Conservation (phyloP, 2,113 vertebrate genomes). For the Cyprinus carpio region DNA sequence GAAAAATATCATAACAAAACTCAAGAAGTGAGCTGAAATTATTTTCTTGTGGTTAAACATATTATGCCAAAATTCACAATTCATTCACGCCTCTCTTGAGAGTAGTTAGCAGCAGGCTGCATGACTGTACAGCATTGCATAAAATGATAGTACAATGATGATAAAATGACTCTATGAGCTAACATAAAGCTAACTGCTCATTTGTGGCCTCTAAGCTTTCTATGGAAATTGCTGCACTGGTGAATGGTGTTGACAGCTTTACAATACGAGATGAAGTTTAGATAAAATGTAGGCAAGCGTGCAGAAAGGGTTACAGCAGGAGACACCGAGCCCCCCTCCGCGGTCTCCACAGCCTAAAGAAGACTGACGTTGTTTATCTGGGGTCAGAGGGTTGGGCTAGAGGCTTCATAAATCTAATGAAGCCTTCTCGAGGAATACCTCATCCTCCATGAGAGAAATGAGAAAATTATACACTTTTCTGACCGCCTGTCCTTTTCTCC, state of each 20-base stretch:
- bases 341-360: slow-evolving; percentile 50
- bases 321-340: slow-evolving; percentile 41
- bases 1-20: too few relatives aligned
- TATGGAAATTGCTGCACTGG: neutral
- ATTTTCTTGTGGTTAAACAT: slow-evolving; percentile 4
- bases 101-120: slow-evolving; percentile 7
- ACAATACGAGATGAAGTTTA: neutral
- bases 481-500: slow-evolving; percentile 44
- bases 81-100: neutral
- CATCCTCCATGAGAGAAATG: slow-evolving; percentile 76
- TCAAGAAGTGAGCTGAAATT: neutral
- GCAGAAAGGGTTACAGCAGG: slow-evolving; percentile 34
- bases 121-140: slow-evolving; percentile 27
- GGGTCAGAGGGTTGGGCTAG: slow-evolving; percentile 62
- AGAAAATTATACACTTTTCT: slow-evolving; percentile 74
- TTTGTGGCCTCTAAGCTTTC: slow-evolving; percentile 19
- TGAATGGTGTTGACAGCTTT: neutral
- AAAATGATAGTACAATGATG: neutral
- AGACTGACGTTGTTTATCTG: slow-evolving; percentile 63
- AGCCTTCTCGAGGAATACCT: slow-evolving; percentile 74
- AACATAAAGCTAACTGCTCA: neutral
- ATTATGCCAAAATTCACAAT: neutral
- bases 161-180: neutral
- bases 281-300: slow-evolving; percentile 21
- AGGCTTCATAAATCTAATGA: slow-evolving; percentile 72